Evolutionary conservation across 2,888 invertebrate genomes (phyloP).

Genomic region (Amphimallon solstitiale): DNA sequence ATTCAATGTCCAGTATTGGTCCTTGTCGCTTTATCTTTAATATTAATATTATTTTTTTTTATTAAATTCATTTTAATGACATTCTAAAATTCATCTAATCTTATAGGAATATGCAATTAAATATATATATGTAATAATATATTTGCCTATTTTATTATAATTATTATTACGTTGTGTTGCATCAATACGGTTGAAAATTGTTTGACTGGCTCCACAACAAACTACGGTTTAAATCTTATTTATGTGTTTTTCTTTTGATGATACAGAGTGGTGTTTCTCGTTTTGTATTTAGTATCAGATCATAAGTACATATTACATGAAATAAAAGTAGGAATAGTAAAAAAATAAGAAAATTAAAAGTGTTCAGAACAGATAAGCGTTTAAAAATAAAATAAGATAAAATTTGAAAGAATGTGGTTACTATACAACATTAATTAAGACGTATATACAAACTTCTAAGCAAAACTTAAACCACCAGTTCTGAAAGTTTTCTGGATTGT

Average conservation of each 20-base stretch:
- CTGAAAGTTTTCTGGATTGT: no score
- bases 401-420: no score
- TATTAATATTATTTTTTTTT: constrained; percentile 12
- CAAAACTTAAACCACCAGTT: no score
- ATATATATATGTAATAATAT: constrained; percentile 2
- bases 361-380: background rate
- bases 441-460: no score
- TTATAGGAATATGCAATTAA: constrained; percentile 33
- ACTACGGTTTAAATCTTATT: constrained; percentile 23
- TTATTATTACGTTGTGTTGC: constrained; percentile 29
- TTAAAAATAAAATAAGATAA: no score
- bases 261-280: constrained; percentile 34
- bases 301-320: constrained; percentile 13
- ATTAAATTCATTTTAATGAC: constrained; percentile 23
- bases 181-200: background rate
- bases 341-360: background rate
- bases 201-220: constrained; percentile 29
- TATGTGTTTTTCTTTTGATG: constrained; percentile 34
- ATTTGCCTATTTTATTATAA: background rate
- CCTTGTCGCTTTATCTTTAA: constrained; percentile 37
- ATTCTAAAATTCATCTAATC: constrained; percentile 27
- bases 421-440: no score
- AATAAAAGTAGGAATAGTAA: constrained; percentile 20
- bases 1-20: constrained; percentile 43
- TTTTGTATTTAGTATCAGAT: constrained; percentile 28